Evolutionary conservation across 2,797 vertebrate species (phyloP).

Genomic region (Sebastes dallii): DNA sequence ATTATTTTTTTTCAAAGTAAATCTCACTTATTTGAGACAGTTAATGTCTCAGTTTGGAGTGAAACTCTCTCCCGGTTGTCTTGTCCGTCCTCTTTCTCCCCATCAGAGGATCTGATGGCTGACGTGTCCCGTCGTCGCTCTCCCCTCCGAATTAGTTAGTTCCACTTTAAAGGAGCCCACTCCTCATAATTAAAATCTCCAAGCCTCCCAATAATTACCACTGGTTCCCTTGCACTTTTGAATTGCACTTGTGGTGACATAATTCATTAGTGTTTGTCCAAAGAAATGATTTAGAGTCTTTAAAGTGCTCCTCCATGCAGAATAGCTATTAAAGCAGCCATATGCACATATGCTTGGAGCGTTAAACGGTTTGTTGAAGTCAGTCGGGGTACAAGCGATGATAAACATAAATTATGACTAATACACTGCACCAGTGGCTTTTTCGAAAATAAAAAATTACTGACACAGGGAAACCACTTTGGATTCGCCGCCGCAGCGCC

Average conservation of each 20-base stretch:
- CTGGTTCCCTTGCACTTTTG: slow-evolving; percentile 72
- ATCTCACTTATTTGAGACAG: not conserved
- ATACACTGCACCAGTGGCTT: slow-evolving; percentile 98
- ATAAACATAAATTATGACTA: slow-evolving; percentile 99
- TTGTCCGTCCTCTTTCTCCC: not conserved
- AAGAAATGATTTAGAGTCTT: slow-evolving; percentile 84
- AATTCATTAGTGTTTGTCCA: slow-evolving; percentile 85
- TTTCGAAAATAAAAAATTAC: slow-evolving; percentile 94
- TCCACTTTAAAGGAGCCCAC: slow-evolving; percentile 68
- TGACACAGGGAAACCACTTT: slow-evolving; percentile 96
- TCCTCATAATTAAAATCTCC: slow-evolving; percentile 67
- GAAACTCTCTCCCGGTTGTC: not conserved
- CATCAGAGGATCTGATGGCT: not conserved
- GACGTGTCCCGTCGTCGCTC: not conserved
- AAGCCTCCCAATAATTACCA: slow-evolving; percentile 74
- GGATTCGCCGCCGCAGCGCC: slow-evolving; percentile 86
- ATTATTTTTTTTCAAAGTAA: not conserved
- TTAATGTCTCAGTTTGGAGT: not conserved
- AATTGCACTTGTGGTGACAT: slow-evolving; percentile 80
- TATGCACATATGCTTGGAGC: slow-evolving; percentile 89
- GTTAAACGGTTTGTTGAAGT: slow-evolving; percentile 99
- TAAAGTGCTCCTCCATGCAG: slow-evolving; percentile 95
- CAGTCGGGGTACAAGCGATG: slow-evolving; percentile 93
- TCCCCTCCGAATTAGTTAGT: slow-evolving; percentile 54
- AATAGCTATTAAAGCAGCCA: slow-evolving; percentile 97